Base-by-base conservation (phyloP, 2,888 invertebrate genomes). In the Tenthredo mesomela region DNA sequence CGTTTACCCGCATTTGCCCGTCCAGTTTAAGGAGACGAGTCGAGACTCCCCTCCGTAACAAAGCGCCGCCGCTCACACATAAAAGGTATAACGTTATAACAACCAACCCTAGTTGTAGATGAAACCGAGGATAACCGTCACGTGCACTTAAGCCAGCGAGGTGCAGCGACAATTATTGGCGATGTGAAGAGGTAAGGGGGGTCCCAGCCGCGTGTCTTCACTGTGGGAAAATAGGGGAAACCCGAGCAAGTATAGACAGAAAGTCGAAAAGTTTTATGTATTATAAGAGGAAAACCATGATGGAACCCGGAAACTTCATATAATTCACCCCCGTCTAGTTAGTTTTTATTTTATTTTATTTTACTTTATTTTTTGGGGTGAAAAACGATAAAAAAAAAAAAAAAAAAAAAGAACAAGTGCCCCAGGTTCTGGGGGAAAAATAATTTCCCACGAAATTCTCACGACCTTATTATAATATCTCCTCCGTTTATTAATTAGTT, bases 121-220 rank as follows among this genome's bases (percentile, higher is more conserved):
- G 37, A 40, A 80, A 40, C 80, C 58, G n/a, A 80, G 37, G 80
- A 80, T 80, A 80, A 80, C 80, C 58, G 80, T 80, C 80, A 58
- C 80, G 80, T 80, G 80, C 80, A 80, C 80, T 58, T 61, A 61
- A 61, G 61, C 58, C 61, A 80, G 40, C 80, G 80, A 80, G 61
- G 80, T 54, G 61, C 37, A 80, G 80, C 80, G 80, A 80, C 80
- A 80, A 80, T 80, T 61, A 80, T 80, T 80, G 61, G 80, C 80
- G 58, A 37, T 61, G 43, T 40, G 73, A 43, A 29, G 73, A 43
- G 71, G 71, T 2, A n/a, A 43, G 12, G 40, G 37, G 33, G 18
- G 71, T 10, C 15, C 40, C 58, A 5, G 61, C 80, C 58, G 80
- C 40, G 61, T 80, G 58, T 61, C 61, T 80, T 61, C 40, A 80